Evolutionary conservation across 1,140 invertebrate genomes (phyloP).

Genomic region (Charaxes varanes): DNA sequence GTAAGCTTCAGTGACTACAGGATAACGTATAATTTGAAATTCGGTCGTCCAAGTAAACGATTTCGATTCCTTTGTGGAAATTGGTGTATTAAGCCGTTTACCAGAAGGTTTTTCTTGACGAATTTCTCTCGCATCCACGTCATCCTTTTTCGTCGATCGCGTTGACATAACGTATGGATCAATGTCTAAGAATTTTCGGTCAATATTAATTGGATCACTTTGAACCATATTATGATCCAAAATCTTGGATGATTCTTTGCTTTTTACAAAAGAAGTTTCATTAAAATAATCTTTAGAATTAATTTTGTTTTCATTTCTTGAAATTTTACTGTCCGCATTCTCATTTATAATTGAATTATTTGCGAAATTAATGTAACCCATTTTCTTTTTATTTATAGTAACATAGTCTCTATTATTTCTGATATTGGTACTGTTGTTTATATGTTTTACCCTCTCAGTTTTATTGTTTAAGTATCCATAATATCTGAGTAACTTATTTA

Average conservation of each 20-base stretch:
- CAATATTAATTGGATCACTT: conserved; percentile 41
- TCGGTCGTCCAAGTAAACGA: conserved; percentile 18
- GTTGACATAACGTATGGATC: conserved; percentile 26
- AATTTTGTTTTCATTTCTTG: conserved; percentile 34
- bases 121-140: conserved; percentile 16
- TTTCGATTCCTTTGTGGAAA: conserved; percentile 22
- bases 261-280: conserved; percentile 31
- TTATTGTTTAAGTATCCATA: conserved; percentile 65
- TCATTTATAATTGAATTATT: conserved; percentile 16
- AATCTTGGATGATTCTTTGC: conserved; percentile 36
- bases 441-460: conserved; percentile 36
- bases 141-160: conserved; percentile 26
- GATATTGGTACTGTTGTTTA: conserved; percentile 2
- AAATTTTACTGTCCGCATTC: conserved; percentile 12
- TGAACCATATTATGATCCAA: conserved; percentile 44
- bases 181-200: conserved; percentile 46
- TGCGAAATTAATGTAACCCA: conserved; percentile 15
- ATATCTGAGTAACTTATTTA: conserved; percentile 61
- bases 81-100: conserved; percentile 51
- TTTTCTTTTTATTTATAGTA: conserved; percentile 17
- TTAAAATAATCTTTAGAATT: conserved; percentile 38
- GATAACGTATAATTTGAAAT: conserved; percentile 24
- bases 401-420: conserved; percentile 9
- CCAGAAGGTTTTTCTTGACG: conserved; percentile 30
- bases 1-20: conserved; percentile 21